Conservation (phyloP, 2,888 invertebrate genomes). For the Tachina grossa region DNA sequence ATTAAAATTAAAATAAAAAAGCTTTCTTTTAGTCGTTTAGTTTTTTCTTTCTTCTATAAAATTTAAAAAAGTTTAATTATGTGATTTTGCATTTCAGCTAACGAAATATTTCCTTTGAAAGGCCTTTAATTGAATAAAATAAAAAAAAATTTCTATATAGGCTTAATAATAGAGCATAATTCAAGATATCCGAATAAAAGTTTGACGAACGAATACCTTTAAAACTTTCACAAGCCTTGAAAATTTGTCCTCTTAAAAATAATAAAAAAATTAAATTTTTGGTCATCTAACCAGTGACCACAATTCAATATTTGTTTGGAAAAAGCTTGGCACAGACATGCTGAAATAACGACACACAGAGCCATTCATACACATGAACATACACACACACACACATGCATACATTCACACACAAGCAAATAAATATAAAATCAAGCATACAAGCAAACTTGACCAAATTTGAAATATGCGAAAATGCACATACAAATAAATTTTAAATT, state of each 20-base stretch:
- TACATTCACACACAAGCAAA: not conserved
- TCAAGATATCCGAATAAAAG: too few relatives aligned
- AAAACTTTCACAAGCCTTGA: conserved; percentile 4
- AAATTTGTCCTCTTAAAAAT: conserved; percentile 15
- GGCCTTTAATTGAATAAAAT: too few relatives aligned
- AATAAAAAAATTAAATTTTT: conserved; percentile 47
- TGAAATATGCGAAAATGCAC: conserved; percentile 35
- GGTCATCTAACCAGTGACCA: conserved; percentile 63
- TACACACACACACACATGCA: not conserved
- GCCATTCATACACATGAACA: not conserved
- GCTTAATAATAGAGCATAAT: too few relatives aligned
- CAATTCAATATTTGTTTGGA: conserved; percentile 67
- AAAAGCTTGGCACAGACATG: conserved; percentile 26
- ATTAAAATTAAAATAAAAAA: too few relatives aligned
- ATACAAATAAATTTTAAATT: not conserved
- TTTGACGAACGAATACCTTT: not conserved
- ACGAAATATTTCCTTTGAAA: too few relatives aligned
- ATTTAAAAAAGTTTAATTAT: too few relatives aligned
- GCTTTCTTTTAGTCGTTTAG: too few relatives aligned
- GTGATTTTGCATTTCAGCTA: too few relatives aligned
- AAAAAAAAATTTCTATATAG: too few relatives aligned
- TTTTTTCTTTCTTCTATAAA: too few relatives aligned
- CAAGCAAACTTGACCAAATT: conserved; percentile 24
- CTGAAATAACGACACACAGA: conserved; percentile 6
- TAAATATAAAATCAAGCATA: not conserved